These are phyloP conservation scores for Scopus umbretta DNA, from an alignment of 2,113 vertebrate genomes.

Conservation along the genomic window DNA sequence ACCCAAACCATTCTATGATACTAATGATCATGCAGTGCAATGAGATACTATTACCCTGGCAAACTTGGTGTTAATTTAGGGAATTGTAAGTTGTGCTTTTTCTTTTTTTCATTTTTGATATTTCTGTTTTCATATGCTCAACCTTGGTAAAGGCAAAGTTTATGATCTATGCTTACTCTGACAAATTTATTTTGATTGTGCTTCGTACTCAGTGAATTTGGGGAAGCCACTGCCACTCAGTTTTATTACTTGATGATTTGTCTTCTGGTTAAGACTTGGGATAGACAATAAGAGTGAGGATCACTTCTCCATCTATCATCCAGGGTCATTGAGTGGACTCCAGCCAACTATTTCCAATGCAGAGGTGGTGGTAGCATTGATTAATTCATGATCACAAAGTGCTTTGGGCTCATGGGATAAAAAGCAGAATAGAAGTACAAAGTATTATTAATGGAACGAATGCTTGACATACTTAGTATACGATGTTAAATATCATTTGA, in stretches of 20 bases:
- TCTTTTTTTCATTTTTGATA: background rate
- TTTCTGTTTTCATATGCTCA: background rate
- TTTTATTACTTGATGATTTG: background rate
- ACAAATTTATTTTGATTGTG: background rate
- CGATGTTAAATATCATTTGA: conserved; percentile 26
- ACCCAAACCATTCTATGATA: too few relatives aligned
- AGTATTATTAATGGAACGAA: background rate
- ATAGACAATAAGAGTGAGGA: background rate
- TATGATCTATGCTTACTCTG: background rate
- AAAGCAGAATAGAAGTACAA: background rate
- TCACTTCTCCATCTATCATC: background rate
- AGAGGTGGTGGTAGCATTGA: background rate
- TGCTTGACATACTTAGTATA: background rate
- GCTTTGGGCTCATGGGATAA: background rate
- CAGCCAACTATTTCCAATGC: background rate
- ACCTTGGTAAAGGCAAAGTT: background rate
- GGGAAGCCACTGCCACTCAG: background rate
- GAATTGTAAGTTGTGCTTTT: background rate
- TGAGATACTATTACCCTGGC: background rate
- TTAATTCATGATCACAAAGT: conserved; percentile 39
- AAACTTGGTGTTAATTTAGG: background rate
- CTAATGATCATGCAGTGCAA: background rate
- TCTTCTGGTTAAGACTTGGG: background rate
- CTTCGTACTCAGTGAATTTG: background rate
- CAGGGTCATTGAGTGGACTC: background rate